Evolutionary conservation across 2,113 vertebrate genomes (phyloP), one percentile per base, ranked within the genome.

Genomic region (Podarcis raffonei): DNA sequence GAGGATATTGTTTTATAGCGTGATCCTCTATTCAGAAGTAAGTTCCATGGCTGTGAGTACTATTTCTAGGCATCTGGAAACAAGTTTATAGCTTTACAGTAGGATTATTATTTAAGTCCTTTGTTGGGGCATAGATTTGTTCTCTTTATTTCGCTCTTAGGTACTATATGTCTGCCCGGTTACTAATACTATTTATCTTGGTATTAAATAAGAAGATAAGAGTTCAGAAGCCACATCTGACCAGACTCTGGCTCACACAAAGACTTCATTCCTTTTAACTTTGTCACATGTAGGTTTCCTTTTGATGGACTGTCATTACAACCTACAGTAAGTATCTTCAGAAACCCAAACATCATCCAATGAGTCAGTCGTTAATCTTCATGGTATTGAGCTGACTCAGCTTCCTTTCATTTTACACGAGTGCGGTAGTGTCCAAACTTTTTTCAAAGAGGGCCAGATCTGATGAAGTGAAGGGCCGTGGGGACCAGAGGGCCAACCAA

Each of bases 201-300:
- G 9, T 35, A 23, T 9, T 86, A 82, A 90, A 75, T 89, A 57
- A 82, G 75, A 53, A 35, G 69, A 82, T 66, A 81, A n/a, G n/a
- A 68, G 11, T n/a, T n/a, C 62, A 42, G 27, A 76, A 82, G 48
- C 27, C 59, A 81, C 78, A 76, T 82, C 69, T 27, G n/a, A 74
- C 25, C 57, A 83, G 79, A 69, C 78, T 16, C 11, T 12, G n/a
- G n/a, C 69, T 37, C 42, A 27, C 8, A 48, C 11, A 23, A 37
- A 15, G 7, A 57, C 37, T 75, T 42, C 78, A 82, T 90, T 90
- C 59, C 39, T 90, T 82, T 86, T 57, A 59, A 18, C 13, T 37
- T 69, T 66, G 22, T 86, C 69, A 66, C 68, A 74, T 53, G n/a
- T 22, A 15, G 27, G 37, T 83, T 76, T 83, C 81, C 72, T 4